These are phyloP conservation scores for Ormia ochracea DNA, from an alignment of 2,888 invertebrate species.

Conservation along the genomic window DNA sequence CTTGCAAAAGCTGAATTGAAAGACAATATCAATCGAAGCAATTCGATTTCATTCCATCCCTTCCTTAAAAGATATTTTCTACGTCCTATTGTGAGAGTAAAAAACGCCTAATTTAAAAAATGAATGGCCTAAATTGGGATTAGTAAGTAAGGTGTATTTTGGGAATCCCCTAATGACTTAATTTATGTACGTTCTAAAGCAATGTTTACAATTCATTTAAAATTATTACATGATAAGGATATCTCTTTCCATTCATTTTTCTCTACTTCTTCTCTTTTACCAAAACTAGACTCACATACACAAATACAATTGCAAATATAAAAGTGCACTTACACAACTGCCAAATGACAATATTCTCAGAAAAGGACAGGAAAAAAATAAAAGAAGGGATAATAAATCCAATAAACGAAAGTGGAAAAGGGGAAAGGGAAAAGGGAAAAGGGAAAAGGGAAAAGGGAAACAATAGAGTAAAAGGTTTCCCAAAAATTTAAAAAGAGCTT, in stretches of 20 bases:
- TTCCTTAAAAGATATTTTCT: too few relatives aligned
- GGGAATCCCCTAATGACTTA: background rate
- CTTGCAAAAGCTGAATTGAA: too few relatives aligned
- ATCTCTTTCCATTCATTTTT: conserved; percentile 42
- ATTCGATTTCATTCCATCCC: too few relatives aligned
- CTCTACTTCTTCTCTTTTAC: background rate
- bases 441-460: conserved; percentile 37
- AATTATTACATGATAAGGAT: conserved; percentile 55
- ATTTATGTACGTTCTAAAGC: background rate
- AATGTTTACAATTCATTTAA: conserved; percentile 57
- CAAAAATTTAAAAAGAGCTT: conserved; percentile 42
- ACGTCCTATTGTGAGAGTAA: too few relatives aligned
- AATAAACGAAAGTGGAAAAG: conserved; percentile 23
- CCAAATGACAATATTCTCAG: conserved; percentile 17
- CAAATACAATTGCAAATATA: background rate
- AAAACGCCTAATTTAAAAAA: background rate
- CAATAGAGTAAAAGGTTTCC: conserved; percentile 47
- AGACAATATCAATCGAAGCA: too few relatives aligned
- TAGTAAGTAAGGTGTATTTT: background rate
- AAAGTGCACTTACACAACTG: background rate
- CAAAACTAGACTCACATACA: background rate
- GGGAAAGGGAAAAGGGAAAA: conserved; percentile 39
- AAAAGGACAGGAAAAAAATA: conserved; percentile 1
- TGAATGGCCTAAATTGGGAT: too few relatives aligned
- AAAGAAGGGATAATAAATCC: conserved; percentile 22